These are phyloP conservation scores for Drosophila oshimai DNA, from an alignment of 1,140 invertebrate species.

Conservation along the genomic window DNA sequence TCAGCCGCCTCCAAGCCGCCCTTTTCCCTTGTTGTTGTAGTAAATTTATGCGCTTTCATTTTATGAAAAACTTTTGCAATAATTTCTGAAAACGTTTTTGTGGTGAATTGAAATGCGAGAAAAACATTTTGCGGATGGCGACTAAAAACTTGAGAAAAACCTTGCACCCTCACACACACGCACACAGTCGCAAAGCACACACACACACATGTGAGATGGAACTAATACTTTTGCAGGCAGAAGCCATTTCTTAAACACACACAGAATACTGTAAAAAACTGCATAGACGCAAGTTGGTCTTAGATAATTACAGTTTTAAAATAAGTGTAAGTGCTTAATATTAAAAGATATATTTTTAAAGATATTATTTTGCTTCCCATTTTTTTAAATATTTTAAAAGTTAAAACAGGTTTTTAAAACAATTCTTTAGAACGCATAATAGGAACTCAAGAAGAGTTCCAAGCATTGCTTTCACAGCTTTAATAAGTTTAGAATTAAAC, in stretches of 20 bases:
- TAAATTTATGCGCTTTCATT: slow-evolving; percentile 82
- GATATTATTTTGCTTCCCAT: too few species aligned
- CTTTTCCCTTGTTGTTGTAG: slow-evolving; percentile 46
- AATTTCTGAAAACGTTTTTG: slow-evolving; percentile 82
- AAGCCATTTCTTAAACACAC: slow-evolving; percentile 25
- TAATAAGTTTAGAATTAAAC: too few species aligned
- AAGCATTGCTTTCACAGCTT: too few species aligned
- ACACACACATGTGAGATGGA: slow-evolving; percentile 34
- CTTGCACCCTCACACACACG: slow-evolving; percentile 43
- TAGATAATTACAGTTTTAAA: too few species aligned
- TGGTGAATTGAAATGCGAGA: slow-evolving; percentile 82
- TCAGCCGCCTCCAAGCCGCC: not conserved
- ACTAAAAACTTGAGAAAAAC: slow-evolving; percentile 81
- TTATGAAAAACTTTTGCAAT: slow-evolving; percentile 82
- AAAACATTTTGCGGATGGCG: slow-evolving; percentile 82
- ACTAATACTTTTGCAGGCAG: slow-evolving; percentile 58
- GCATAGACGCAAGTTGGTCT: too few species aligned
- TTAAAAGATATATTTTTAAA: not conserved
- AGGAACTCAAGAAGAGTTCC: too few species aligned
- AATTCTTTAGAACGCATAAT: too few species aligned
- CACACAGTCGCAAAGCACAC: slow-evolving; percentile 9
- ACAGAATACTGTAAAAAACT: not conserved
- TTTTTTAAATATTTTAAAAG: too few species aligned
- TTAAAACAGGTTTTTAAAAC: too few species aligned
- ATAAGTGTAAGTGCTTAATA: not conserved